Base-by-base conservation (phyloP, 2,888 invertebrate species). In the Nephrotoma appendiculata region DNA sequence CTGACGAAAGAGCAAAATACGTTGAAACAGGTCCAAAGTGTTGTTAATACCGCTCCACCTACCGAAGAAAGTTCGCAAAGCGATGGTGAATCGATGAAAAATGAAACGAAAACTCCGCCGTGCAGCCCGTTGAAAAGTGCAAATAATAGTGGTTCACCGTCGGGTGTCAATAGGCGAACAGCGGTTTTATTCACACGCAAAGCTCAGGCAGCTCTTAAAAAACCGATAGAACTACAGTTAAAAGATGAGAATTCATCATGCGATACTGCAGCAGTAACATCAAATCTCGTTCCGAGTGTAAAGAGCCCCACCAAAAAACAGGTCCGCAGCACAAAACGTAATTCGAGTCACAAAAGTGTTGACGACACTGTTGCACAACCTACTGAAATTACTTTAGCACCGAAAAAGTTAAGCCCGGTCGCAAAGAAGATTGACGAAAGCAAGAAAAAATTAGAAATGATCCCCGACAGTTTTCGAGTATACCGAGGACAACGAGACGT, bases 131-230 rank as follows among this genome's bases (percentile, higher is more conserved):
- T 92, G 31, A 92, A 92, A 89, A 91, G 90, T 87, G 52, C 52
- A n/a, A 71, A 48, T 45, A 87, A 71, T 88, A 91, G 90, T 57
- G 91, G 92, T 15, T 88, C 88, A 31, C 92, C 92, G 45, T 91
- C 91, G 84, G 92, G 92, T 87, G 91, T 92, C 3, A 92, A 92
- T 88, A 89, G 92, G 88, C 90, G 91, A 91, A 96, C 95, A 41
- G 95, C 96, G n/a, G 96, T 96, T 42, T 91, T 96, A 44, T 95
- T 96, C 89, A 95, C 95, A 9, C 93, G 95, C 86, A 96, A 96
- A 91, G 94, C 95, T 1, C 94, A 94, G 89, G 94, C 94, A 1
- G 92, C 92, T 87, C 89, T 92, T 83, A 92, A 93, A 89, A 90
- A 91, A 87, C 92, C 92, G 5, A 31, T 45, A 19, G 90, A 89